Evolutionary conservation across 92 coral and sea anemone genomes (phyloP), one percentile per base, ranked within the genome.

Genomic region (Palythoa grandis): DNA sequence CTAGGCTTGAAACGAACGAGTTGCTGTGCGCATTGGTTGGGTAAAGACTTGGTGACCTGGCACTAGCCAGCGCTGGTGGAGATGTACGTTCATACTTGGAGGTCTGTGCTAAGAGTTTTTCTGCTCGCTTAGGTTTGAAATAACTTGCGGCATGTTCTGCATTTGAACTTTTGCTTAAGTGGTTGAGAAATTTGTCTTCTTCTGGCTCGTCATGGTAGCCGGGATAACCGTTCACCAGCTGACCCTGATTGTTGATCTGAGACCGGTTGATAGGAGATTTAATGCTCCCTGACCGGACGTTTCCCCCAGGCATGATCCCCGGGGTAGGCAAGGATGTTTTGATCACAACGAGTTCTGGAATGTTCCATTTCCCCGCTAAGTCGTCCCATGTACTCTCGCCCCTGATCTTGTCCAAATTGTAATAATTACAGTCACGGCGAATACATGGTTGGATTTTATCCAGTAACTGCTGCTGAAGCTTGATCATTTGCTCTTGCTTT

Each of bases 371-470:
- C 22, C 91, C 93, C 11, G 85, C 69, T 39, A 94, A 95, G 22
- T 96, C 98, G 38, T 92, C 98, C 98, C 98, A 96, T 25, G 66
- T 66, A 73, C 98, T 93, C 75, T 96, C 98, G 0, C 92, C 65
- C 83, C 91, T 91, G 66, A 96, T 60, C 69, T 86, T 92, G 58
- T 96, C 98, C 54, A 96, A 91, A 76, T 96, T 96, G 47, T 90
- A 92, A 65, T 96, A 96, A 68, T 96, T 96, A 79, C 98, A 96
- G 77, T 96, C 98, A 14, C 98, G 95, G 0, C 98, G 95, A 25
- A 96, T 93, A 69, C 98, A 93, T 9, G 98, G 98, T 87, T 96
- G 98, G n/a, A 96, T 92, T 76, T 94, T 94, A 78, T 96, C 98
- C 38, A 96, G 63, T 10, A 96, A 83, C 82, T 92, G 98, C 53